Conservation (phyloP, 53 echinoderm and acorn worm species). For the Astropecten irregularis region DNA sequence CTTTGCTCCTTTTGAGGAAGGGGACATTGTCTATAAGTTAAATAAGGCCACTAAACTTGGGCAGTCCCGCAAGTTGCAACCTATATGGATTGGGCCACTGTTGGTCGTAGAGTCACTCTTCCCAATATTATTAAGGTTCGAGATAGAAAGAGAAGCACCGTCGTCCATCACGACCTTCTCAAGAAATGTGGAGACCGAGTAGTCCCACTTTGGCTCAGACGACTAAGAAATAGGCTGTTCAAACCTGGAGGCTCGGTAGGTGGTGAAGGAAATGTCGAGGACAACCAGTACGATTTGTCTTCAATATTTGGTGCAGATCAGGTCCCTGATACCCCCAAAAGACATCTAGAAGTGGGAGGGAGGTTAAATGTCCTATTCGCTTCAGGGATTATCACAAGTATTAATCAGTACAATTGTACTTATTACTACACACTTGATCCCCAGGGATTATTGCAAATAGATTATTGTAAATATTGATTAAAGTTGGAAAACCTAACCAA, state of each 20-base stretch:
- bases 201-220: background rate
- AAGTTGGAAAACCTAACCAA: too few relatives aligned
- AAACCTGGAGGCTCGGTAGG: too few relatives aligned
- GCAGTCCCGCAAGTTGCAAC: background rate
- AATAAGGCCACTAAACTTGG: background rate
- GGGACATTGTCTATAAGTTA: conserved; percentile 1
- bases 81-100: background rate
- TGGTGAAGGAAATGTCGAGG: too few relatives aligned
- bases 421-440: too few relatives aligned
- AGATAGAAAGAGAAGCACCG: background rate
- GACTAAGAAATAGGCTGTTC: background rate
- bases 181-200: background rate
- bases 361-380: background rate
- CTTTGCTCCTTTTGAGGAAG: background rate
- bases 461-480: too few relatives aligned
- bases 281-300: background rate
- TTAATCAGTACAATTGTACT: too few relatives aligned
- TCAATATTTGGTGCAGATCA: too few relatives aligned
- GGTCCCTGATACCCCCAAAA: too few relatives aligned
- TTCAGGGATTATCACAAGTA: background rate
- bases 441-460: too few relatives aligned
- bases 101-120: background rate
- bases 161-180: background rate
- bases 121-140: background rate
- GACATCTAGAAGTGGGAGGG: background rate